phyloP scores from a whole-genome alignment of 2,888 invertebrate species.

The Temnothorax rugatulus region DNA sequence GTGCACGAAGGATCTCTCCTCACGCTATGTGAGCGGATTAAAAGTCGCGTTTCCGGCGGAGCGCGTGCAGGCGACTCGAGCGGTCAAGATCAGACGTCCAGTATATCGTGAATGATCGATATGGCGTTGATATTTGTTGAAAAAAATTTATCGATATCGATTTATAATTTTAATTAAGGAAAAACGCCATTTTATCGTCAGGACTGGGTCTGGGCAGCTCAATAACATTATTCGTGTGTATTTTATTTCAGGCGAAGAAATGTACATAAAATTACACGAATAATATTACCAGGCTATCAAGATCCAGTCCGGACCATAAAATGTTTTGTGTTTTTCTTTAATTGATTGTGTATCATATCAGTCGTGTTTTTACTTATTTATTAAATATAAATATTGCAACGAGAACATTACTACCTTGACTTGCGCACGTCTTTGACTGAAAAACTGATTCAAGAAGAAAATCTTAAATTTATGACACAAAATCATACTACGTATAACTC shows the following conservation, averaged over 20 bases:
- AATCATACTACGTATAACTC: not conserved
- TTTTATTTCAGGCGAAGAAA: no score
- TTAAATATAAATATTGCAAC: not conserved
- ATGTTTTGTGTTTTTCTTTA: no score
- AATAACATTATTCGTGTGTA: no score
- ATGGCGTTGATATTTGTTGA: not conserved
- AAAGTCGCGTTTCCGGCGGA: constrained; percentile 41
- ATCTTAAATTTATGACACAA: not conserved
- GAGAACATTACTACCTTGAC: not conserved
- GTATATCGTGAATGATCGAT: not conserved
- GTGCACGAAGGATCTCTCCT: constrained; percentile 14
- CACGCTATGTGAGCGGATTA: constrained; percentile 38
- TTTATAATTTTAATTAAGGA: not conserved
- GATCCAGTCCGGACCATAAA: no score
- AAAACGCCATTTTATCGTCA: no score
- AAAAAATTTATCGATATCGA: not conserved
- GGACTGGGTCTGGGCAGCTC: no score
- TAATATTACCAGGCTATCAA: no score
- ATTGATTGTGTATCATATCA: no score
- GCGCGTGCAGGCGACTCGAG: not conserved
- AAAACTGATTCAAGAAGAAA: not conserved
- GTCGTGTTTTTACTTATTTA: no score
- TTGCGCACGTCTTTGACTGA: not conserved
- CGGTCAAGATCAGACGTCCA: not conserved
- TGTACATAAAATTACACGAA: no score